These are phyloP conservation scores for Solea solea DNA, from an alignment of 2,113 vertebrate genomes.

Conservation along the genomic window DNA sequence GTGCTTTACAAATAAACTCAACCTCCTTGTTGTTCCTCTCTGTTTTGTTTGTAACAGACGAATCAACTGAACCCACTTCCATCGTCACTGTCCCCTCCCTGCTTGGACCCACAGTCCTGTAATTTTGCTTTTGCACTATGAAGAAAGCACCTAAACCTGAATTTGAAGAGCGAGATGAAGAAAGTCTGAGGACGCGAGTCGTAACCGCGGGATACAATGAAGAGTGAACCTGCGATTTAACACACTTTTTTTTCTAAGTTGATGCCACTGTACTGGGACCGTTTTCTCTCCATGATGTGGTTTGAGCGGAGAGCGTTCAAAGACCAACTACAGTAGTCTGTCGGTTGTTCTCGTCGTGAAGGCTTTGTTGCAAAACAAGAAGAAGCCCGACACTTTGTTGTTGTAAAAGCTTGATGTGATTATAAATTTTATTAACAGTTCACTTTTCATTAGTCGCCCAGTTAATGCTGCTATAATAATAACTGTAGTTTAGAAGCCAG, in stretches of 20 bases:
- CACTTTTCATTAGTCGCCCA: constrained; percentile 56
- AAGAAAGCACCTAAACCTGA: constrained; percentile 50
- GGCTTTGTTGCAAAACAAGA: constrained; percentile 49
- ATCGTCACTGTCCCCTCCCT: constrained; percentile 29
- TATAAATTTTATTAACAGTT: constrained; percentile 24
- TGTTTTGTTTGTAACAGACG: constrained; percentile 33
- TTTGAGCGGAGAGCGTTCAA: constrained; percentile 20
- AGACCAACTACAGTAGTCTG: constrained; percentile 36
- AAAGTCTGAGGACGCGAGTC: constrained; percentile 18
- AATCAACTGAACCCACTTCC: constrained; percentile 61
- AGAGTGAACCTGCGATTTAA: constrained; percentile 45
- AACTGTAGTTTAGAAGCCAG: constrained; percentile 50
- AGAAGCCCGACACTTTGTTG: constrained; percentile 20
- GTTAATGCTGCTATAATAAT: constrained; percentile 75
- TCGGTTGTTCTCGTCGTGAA: constrained; percentile 20
- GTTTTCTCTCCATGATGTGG: constrained; percentile 21
- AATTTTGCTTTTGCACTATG: constrained; percentile 82
- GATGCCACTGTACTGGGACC: constrained; percentile 17
- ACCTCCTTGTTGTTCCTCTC: background rate
- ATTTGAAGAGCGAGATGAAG: constrained; percentile 17
- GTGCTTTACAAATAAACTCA: background rate
- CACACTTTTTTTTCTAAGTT: background rate
- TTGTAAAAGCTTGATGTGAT: constrained; percentile 30
- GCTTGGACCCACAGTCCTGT: constrained; percentile 53
- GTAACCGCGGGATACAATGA: constrained; percentile 49